phyloP scores from a whole-genome alignment of 2,113 vertebrate genomes.

The Sciurus niger region DNA sequence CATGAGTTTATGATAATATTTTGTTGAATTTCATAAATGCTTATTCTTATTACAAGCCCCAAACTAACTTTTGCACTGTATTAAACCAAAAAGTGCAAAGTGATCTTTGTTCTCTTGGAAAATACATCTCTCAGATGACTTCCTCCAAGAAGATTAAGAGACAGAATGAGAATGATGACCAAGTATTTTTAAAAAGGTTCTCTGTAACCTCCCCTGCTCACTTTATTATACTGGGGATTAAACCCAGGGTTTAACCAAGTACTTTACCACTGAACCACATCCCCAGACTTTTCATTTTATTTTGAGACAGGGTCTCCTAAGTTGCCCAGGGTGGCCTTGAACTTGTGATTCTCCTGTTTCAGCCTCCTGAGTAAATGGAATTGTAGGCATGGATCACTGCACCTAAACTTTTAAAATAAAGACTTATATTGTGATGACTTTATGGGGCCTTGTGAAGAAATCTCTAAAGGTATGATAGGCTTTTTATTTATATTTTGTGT shows the following conservation, averaged over 20 bases:
- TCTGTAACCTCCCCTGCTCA: neutral
- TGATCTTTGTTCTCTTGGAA: neutral
- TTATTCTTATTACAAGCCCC: neutral
- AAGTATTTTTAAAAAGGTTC: neutral
- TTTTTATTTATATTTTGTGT: conserved; percentile 1
- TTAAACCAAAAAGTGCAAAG: conserved; percentile 57
- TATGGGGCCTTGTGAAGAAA: neutral
- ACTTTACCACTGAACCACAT: too few relatives aligned
- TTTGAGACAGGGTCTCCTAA: neutral
- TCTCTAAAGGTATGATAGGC: neutral
- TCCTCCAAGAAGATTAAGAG: conserved; percentile 13
- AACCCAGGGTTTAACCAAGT: too few relatives aligned
- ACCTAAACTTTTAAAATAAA: neutral
- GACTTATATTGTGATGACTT: neutral
- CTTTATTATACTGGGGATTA: too few relatives aligned
- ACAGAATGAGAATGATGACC: neutral
- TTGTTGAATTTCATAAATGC: conserved; percentile 17
- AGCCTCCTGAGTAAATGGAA: neutral
- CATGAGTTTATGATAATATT: conserved; percentile 39
- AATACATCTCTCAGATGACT: neutral
- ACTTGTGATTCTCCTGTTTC: neutral
- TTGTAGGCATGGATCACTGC: neutral
- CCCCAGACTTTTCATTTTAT: neutral
- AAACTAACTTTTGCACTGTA: neutral
- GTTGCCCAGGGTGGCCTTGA: neutral